Conservation (phyloP, 2,888 invertebrate species). For the Drosophila mayaguana region DNA sequence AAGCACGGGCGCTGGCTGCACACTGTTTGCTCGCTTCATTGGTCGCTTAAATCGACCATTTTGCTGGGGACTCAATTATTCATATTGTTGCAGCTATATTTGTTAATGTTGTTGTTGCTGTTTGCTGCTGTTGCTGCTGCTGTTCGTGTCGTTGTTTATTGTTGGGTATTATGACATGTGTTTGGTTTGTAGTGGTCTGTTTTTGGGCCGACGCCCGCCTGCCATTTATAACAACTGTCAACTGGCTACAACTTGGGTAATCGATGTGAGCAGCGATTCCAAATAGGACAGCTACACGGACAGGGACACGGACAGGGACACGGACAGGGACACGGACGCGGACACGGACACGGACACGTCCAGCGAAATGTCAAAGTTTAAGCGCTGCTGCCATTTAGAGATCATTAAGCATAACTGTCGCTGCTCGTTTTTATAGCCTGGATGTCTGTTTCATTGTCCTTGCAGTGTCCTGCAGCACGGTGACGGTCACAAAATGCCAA, state of each 20-base stretch:
- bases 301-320: constrained; percentile 12
- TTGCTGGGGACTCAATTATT: constrained; percentile 80
- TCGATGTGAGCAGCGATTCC: constrained; percentile 56
- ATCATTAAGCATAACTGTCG: constrained; percentile 66
- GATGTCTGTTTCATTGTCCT: constrained; percentile 55
- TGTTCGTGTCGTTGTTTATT: constrained; percentile 53
- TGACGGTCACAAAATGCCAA: constrained; percentile 96
- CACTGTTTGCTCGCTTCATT: constrained; percentile 67
- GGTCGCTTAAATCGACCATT: constrained; percentile 79
- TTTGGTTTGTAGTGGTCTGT: constrained; percentile 73
- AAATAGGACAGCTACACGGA: constrained; percentile 47
- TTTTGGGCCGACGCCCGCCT: constrained; percentile 33
- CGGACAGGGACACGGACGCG: constrained; percentile 26
- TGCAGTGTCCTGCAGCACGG: constrained; percentile 96
- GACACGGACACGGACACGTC: constrained; percentile 30
- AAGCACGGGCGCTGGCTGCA: constrained; percentile 17
- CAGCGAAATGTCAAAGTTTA: constrained; percentile 68
- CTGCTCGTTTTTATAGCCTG: constrained; percentile 5
- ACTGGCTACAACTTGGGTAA: constrained; percentile 61
- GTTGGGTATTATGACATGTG: constrained; percentile 75
- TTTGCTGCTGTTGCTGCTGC: constrained; percentile 20
- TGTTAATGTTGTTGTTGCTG: constrained; percentile 33
- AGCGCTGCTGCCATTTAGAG: constrained; percentile 76
- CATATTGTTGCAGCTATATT: constrained; percentile 59
- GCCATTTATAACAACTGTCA: constrained; percentile 81